Evolutionary conservation across 2,113 vertebrate genomes (phyloP).

Genomic region (Syngnathus typhle): DNA sequence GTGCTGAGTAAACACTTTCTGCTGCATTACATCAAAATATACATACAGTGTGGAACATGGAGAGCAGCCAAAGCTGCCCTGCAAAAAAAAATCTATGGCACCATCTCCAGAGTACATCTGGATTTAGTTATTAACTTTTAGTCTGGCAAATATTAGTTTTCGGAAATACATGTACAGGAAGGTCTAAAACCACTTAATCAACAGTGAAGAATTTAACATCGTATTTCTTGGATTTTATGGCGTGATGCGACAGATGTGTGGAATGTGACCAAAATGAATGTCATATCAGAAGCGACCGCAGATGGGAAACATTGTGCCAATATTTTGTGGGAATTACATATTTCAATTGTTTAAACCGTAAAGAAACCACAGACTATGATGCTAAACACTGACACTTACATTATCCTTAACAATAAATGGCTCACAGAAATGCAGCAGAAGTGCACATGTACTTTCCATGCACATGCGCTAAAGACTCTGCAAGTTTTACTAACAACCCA

Average conservation of each 20-base stretch:
- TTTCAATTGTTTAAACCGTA: background rate
- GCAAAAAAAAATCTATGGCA: constrained; percentile 19
- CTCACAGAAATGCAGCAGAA: background rate
- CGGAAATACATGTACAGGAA: constrained; percentile 4
- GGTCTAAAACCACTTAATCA: background rate
- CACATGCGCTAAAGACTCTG: no score
- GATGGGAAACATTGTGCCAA: background rate
- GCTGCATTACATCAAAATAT: constrained; percentile 53
- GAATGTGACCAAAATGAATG: background rate
- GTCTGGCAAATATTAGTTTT: constrained; percentile 3
- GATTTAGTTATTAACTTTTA: constrained; percentile 5
- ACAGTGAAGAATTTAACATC: background rate
- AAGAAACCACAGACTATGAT: background rate
- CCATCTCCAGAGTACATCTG: constrained; percentile 24
- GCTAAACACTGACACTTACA: background rate
- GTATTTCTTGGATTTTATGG: background rate
- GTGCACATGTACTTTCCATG: background rate
- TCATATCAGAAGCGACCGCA: no score
- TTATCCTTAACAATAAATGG: background rate
- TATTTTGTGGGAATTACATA: background rate
- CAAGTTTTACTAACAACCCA: no score
- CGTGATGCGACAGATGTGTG: background rate
- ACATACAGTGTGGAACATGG: constrained; percentile 49
- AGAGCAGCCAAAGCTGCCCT: constrained; percentile 36
- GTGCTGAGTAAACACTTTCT: constrained; percentile 61